A percentile compares a stretch with the other conserved stretches of the same genome.
These are phyloP conservation scores for Chelonia mydas DNA, from an alignment of 2,797 vertebrate species.

Conservation along the genomic window DNA sequence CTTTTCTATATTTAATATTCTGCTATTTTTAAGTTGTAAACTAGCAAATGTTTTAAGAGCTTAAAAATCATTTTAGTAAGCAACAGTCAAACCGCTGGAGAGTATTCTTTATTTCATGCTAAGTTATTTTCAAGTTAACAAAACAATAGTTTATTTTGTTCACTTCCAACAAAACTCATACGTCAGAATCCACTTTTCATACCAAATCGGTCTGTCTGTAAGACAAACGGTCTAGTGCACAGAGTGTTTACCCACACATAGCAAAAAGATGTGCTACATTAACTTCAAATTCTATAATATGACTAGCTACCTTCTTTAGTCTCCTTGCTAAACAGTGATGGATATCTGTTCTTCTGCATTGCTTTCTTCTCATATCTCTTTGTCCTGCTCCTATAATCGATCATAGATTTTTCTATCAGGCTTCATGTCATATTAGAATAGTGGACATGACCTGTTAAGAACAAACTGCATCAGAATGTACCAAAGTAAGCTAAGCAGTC, in stretches of 20 bases:
- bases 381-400: constrained; percentile 74
- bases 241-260: constrained; percentile 25
- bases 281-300: constrained; percentile 46
- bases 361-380: constrained; percentile 65
- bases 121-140: constrained; percentile 11
- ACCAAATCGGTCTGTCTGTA: constrained; percentile 42
- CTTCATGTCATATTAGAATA: constrained; percentile 80
- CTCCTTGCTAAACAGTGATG: constrained; percentile 60
- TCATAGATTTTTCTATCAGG: constrained; percentile 81
- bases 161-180: constrained; percentile 44
- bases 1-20: constrained; percentile 1
- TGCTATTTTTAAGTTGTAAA: constrained; percentile 26
- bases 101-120: constrained; percentile 1
- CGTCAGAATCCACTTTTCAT: constrained; percentile 55
- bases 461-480: constrained; percentile 83
- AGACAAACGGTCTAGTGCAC: constrained; percentile 46
- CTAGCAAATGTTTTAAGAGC: background rate
- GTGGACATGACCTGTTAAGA: constrained; percentile 80
- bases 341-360: constrained; percentile 64
- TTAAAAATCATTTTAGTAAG: constrained; percentile 12
- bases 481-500: constrained; percentile 80
- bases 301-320: constrained; percentile 26
- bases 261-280: constrained; percentile 59
- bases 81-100: constrained; percentile 4
- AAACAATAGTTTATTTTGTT: constrained; percentile 48